Base-by-base conservation (phyloP, 2,113 vertebrate genomes). In the Chlorocebus sabaeus region DNA sequence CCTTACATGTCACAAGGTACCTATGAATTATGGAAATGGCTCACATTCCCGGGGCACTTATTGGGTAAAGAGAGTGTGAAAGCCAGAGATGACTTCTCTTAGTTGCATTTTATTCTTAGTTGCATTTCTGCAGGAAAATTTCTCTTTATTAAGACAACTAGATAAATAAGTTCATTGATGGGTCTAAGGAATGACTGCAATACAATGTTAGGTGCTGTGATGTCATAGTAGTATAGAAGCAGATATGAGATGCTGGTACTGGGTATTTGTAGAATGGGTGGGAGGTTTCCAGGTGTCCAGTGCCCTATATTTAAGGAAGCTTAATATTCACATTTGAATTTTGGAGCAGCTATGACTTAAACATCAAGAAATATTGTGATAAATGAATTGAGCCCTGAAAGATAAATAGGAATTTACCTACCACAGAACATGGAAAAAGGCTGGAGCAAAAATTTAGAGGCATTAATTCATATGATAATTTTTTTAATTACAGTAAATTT, bases 11-110 rank as follows among this genome's bases (percentile, higher is more conserved):
- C 96, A 98, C 86, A 98, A 97, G 97, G 98, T 96, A 52, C 82
- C 94, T 92, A 96, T 67, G 97, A 98, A 94, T 98, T 98, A 97
- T 98, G 98, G 89, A 98, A 98, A 97, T 97, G 86, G 93, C 64
- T 98, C 93, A 94, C 48, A 95, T 98, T 96, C 96, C 86, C 43
- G 59, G 73, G 97, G 50, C 32, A 88, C 91, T 91, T 92, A 75
- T 75, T 93, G 93, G 96, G 89, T 95, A 95, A 97, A 85, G 30
- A 79, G 40, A 95, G 83, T 32, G 73, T 40, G 20, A 83, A 96
- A 61, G 43, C 55, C 10, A 64, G 96, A 81, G 61, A 95, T 38
- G 45, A 89, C 67, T 59, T 40, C 64, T 57, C 92, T 88, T 95
- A 59, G 45, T 93, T 97, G 84, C 73, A 89, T 83, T 97, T 90